Conservation (phyloP, 2,888 invertebrate genomes). For the Eilema depressum region DNA sequence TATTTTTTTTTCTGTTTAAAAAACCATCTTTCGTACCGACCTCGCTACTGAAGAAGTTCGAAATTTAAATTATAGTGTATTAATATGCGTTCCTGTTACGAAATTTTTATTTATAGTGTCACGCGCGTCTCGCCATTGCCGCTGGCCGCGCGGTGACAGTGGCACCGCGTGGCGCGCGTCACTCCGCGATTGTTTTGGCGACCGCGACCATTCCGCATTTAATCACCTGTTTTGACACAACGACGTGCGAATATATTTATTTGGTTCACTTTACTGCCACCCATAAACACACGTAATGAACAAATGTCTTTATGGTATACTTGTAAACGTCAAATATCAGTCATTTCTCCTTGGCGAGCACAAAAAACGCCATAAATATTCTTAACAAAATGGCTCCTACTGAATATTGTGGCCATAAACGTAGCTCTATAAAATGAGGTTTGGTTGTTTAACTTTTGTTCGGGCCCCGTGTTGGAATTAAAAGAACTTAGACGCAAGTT, state of each 20-base stretch:
- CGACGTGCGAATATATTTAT: slow-evolving; percentile 77
- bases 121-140: slow-evolving; percentile 64
- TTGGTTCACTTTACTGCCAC: slow-evolving; percentile 68
- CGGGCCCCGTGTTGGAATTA: slow-evolving; percentile 74
- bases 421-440: slow-evolving; percentile 81
- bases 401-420: slow-evolving; percentile 84
- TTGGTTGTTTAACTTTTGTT: slow-evolving; percentile 82
- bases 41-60: slow-evolving; percentile 85
- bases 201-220: slow-evolving; percentile 51
- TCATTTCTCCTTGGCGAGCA: slow-evolving; percentile 73
- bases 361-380: slow-evolving; percentile 84
- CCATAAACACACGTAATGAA: slow-evolving; percentile 80
- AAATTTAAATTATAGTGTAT: slow-evolving; percentile 83
- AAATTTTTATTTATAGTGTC: slow-evolving; percentile 75
- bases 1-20: slow-evolving; percentile 61
- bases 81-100: slow-evolving; percentile 76
- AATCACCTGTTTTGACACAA: slow-evolving; percentile 69
- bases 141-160: slow-evolving; percentile 37
- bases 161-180: slow-evolving; percentile 40
- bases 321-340: slow-evolving; percentile 84
- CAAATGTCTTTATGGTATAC: slow-evolving; percentile 82
- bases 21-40: slow-evolving; percentile 61
- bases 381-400: slow-evolving; percentile 84
- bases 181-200: slow-evolving; percentile 55
- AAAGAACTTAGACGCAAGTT: slow-evolving; percentile 74